A percentile compares a stretch with the other conserved stretches of the same genome.
These are phyloP conservation scores for Catocala nupta DNA, from an alignment of 2,888 invertebrate genomes.

Conservation along the genomic window DNA sequence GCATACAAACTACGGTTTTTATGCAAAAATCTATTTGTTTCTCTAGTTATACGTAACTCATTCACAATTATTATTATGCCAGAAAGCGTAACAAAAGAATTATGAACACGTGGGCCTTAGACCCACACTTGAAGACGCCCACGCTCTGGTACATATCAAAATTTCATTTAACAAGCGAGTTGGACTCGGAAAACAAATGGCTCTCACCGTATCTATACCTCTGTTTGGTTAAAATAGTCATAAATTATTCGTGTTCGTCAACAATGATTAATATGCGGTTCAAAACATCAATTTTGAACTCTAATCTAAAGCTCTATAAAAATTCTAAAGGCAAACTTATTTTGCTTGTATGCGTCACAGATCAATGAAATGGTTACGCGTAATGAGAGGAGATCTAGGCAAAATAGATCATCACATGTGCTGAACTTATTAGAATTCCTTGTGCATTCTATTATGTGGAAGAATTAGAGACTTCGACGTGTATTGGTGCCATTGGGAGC, in stretches of 20 bases:
- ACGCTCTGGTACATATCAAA: constrained; percentile 68
- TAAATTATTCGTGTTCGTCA: constrained; percentile 61
- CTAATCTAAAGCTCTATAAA: background rate
- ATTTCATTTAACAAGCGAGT: constrained; percentile 74
- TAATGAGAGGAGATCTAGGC: constrained; percentile 65
- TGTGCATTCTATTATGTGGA: constrained; percentile 42
- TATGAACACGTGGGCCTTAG: constrained; percentile 65
- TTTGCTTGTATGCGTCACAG: constrained; percentile 49
- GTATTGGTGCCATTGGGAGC: constrained; percentile 24
- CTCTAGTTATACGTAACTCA: no score
- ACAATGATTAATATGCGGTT: constrained; percentile 17
- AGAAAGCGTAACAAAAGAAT: constrained; percentile 76
- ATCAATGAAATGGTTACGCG: constrained; percentile 52
- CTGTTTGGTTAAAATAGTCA: constrained; percentile 70
- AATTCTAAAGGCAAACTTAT: constrained; percentile 14
- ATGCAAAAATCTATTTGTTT: no score
- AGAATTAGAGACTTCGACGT: constrained; percentile 38
- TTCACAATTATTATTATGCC: constrained; percentile 57
- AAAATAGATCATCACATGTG: constrained; percentile 63
- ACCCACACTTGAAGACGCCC: constrained; percentile 73
- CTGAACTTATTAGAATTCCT: constrained; percentile 60
- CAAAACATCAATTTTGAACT: constrained; percentile 27
- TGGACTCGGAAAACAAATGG: constrained; percentile 73
- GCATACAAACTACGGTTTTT: constrained; percentile 79
- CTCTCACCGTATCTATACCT: constrained; percentile 64